Percentiles rank a stretch among this genome's conserved stretches.
Evolutionary conservation across 2,888 invertebrate genomes (phyloP).

Genomic region (Amitus sp.): DNA sequence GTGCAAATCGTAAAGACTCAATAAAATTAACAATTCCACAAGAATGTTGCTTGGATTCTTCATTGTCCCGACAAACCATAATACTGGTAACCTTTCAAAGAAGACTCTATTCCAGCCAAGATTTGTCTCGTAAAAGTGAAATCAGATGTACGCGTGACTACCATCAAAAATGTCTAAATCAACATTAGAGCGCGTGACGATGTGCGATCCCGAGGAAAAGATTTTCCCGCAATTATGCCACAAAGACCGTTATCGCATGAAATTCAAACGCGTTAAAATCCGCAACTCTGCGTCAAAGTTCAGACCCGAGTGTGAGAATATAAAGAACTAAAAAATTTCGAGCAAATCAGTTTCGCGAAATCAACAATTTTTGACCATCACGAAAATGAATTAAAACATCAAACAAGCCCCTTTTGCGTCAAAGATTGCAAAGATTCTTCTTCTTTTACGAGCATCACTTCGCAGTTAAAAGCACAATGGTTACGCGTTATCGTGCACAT

Average conservation of each 20-base stretch:
- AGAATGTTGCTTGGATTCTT: background rate
- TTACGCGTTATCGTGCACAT: conserved; percentile 34
- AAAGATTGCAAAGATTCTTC: background rate
- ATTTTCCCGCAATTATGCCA: background rate
- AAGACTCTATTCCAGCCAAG: background rate
- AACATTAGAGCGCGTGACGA: background rate
- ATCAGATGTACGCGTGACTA: background rate
- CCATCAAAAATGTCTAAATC: conserved; percentile 3
- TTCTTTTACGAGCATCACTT: conserved; percentile 15
- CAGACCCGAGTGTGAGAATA: background rate
- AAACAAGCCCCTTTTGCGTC: too few species aligned
- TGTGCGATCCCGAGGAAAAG: background rate
- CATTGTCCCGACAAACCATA: background rate
- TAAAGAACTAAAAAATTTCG: too few species aligned
- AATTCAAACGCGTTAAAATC: background rate
- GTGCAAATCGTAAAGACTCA: background rate
- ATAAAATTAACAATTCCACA: background rate
- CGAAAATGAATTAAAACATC: too few species aligned
- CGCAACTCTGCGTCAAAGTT: background rate
- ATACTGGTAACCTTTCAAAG: background rate
- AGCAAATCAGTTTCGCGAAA: background rate
- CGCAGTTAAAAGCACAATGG: conserved; percentile 34
- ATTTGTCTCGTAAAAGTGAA: conserved; percentile 4
- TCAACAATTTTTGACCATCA: too few species aligned
- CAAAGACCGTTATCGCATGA: background rate